A percentile compares a stretch with the other conserved stretches of the same genome.
These are phyloP conservation scores for Platycercus adscitus DNA, from an alignment of 2,113 vertebrate species.

Conservation along the genomic window DNA sequence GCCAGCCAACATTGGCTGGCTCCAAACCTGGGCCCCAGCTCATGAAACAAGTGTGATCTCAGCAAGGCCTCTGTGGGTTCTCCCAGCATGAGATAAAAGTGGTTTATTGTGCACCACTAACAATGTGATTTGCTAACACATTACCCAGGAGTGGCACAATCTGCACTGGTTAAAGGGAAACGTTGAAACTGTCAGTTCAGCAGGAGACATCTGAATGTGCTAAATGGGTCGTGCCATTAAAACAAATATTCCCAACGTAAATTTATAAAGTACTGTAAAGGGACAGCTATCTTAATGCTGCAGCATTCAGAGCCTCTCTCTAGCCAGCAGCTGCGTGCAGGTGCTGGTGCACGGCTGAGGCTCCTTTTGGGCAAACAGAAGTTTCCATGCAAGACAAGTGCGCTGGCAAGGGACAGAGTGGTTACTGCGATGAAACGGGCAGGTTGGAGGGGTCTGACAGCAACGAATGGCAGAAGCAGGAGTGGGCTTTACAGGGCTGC, in stretches of 20 bases:
- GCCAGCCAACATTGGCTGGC: background rate
- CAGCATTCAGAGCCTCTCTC: background rate
- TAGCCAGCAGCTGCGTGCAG: fast-evolving
- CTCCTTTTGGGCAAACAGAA: background rate
- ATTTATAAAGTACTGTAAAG: background rate
- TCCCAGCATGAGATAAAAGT: background rate
- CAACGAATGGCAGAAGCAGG: background rate
- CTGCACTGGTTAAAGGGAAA: constrained; percentile 24
- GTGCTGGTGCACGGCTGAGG: background rate
- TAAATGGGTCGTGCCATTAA: background rate
- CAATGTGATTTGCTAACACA: constrained; percentile 8
- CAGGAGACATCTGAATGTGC: background rate
- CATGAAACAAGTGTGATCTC: fast-evolving
- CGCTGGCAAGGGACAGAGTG: background rate
- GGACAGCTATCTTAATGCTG: background rate
- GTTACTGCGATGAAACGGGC: background rate
- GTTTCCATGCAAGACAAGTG: background rate
- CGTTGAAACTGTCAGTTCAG: constrained; percentile 39
- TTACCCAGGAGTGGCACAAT: constrained; percentile 28
- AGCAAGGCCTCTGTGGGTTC: background rate
- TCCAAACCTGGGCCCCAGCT: background rate
- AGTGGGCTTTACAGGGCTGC: background rate
- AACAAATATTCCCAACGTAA: background rate
- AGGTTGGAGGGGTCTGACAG: background rate
- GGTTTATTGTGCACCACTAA: background rate